Evolutionary conservation across 2,888 invertebrate genomes (phyloP).

Genomic region (Ecliptopera silaceata): DNA sequence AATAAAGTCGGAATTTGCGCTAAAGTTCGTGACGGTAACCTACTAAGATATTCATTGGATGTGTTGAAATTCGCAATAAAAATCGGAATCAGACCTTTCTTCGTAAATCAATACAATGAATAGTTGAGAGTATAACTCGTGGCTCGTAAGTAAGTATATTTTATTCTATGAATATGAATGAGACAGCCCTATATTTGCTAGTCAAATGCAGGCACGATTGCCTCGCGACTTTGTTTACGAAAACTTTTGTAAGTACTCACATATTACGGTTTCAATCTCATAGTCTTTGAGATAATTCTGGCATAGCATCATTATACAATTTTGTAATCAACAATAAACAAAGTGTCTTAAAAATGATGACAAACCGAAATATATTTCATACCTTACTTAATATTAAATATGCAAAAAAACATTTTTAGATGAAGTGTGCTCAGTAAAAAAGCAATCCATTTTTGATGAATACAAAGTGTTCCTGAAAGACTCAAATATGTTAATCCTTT

Average conservation of each 20-base stretch:
- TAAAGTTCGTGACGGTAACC: conserved; percentile 32
- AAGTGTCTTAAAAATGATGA: too few species aligned
- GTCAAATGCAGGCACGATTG: background rate
- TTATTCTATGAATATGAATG: conserved; percentile 31
- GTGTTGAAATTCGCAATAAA: conserved; percentile 51
- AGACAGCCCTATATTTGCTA: conserved; percentile 2
- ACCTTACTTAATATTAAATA: too few species aligned
- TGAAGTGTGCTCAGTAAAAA: background rate
- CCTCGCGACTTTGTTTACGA: background rate
- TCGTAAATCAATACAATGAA: conserved; percentile 42
- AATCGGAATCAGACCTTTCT: conserved; percentile 42
- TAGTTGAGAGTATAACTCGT: conserved; percentile 24
- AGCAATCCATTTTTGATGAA: conserved; percentile 4
- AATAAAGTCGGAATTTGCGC: conserved; percentile 18
- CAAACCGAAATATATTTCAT: too few species aligned
- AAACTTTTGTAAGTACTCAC: background rate
- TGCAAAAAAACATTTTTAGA: background rate
- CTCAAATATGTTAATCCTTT: background rate
- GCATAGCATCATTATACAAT: too few species aligned
- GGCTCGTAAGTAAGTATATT: conserved; percentile 15
- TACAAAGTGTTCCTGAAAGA: conserved; percentile 4
- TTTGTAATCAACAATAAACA: too few species aligned
- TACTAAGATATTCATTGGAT: conserved; percentile 58
- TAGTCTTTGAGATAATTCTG: too few species aligned
- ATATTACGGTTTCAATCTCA: too few species aligned